Base-by-base conservation (phyloP, 2,113 vertebrate species). In the Strix aluco region DNA sequence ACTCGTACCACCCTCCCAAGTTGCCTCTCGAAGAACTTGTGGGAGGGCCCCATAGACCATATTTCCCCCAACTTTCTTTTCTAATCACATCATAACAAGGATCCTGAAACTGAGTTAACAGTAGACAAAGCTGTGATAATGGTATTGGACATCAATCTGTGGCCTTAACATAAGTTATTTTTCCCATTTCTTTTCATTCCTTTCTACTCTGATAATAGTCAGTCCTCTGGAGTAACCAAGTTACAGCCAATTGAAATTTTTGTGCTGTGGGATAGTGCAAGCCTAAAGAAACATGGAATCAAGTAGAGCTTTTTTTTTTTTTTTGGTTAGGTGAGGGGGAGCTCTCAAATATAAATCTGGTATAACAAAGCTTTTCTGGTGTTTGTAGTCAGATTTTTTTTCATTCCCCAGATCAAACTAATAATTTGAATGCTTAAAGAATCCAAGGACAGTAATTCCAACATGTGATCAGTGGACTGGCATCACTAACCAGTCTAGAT, bases 191-290 rank as follows among this genome's bases (percentile, higher is more conserved):
- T 88, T 97, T 95, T 86, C 29, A 88, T 95, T 95, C 23, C 40
- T 96, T 96, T 93, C 57, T 51, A 82, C 49, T 96, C 86, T 90
- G 51, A 73, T 97, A 97, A 94, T 77, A 97, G 63, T 32, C 49
- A 93, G 49, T 90, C 58, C 80, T 96, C 92, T 89, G 83, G 61
- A 96, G 70, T 91, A 97, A 97, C 95, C 91, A 97, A 96, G 84
- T 96, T 94, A 95, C 74, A 90, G 49, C 23, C 84, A 96, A 91
- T 26, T 96, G 88, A 95, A 92, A 82, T 85, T 81, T 95, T 95
- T 81, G 29, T 94, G 51, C 81, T 95, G 83, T 90, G 86, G 85
- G 81, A 84, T 74, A 86, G 44, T 83, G 66, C 26, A 94, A 96
- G 55, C 54, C 51, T 30, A 94, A 81, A 97, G 59, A 97, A 98